A percentile compares a stretch with the other conserved stretches of the same genome.
Evolutionary conservation across 2,797 vertebrate genomes (phyloP).

Genomic region (Phrynocephalus forsythii): DNA sequence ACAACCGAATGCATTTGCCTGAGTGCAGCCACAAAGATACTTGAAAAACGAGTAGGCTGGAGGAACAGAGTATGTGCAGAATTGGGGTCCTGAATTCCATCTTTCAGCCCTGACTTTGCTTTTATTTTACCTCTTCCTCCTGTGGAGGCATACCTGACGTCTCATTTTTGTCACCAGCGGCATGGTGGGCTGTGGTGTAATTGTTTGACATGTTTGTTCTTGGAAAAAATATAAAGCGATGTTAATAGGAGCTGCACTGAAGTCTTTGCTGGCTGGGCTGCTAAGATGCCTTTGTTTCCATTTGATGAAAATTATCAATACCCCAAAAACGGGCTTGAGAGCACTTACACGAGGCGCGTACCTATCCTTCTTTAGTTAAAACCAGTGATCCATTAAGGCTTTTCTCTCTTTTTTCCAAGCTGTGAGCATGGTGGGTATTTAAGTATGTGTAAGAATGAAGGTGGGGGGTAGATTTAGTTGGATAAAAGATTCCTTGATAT

Average conservation of each 20-base stretch:
- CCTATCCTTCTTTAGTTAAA: slow-evolving; percentile 80
- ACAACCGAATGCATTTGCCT: slow-evolving; percentile 23
- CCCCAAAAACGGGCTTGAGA: slow-evolving; percentile 80
- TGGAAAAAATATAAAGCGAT: slow-evolving; percentile 74
- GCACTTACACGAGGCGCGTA: slow-evolving; percentile 76
- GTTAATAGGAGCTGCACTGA: slow-evolving; percentile 74
- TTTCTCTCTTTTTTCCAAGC: slow-evolving; percentile 80
- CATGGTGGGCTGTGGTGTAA: slow-evolving; percentile 66
- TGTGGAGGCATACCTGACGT: slow-evolving; percentile 52
- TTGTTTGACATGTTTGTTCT: slow-evolving; percentile 77
- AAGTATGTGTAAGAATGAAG: slow-evolving; percentile 81
- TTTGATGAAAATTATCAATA: slow-evolving; percentile 80
- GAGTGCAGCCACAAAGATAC: neutral
- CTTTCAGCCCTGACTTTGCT: slow-evolving; percentile 61
- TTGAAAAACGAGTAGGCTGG: slow-evolving; percentile 37
- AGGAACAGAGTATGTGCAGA: neutral
- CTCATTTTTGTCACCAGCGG: slow-evolving; percentile 40
- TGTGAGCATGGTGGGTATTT: slow-evolving; percentile 83
- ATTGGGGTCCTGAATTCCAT: slow-evolving; percentile 40
- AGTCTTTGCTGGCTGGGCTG: slow-evolving; percentile 61
- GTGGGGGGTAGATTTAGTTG: slow-evolving; percentile 85
- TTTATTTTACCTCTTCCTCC: slow-evolving; percentile 60
- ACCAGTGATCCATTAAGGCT: slow-evolving; percentile 84
- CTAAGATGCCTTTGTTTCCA: slow-evolving; percentile 75
- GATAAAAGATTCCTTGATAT: slow-evolving; percentile 87